phyloP scores from a whole-genome alignment of 2,113 vertebrate genomes.

The Siphamia tubifer region DNA sequence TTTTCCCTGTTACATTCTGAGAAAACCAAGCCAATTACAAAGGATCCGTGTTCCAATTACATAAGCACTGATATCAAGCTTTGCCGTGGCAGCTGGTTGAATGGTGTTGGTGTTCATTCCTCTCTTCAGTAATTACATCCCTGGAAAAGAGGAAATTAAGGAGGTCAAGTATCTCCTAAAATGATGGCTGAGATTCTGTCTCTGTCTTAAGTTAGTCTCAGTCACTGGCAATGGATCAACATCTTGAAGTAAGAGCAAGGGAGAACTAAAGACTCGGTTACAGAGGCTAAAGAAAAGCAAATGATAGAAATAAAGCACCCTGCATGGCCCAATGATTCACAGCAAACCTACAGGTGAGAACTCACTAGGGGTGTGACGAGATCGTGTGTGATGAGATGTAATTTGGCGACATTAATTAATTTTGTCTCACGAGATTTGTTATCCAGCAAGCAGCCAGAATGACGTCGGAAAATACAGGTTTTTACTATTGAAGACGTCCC shows the following conservation, averaged over 20 bases:
- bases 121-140: conserved; percentile 30
- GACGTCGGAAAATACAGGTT: too few species aligned
- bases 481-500: too few species aligned
- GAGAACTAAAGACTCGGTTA: background rate
- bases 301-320: background rate
- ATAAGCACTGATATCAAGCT: conserved; percentile 54
- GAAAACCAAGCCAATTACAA: conserved; percentile 51
- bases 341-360: too few species aligned
- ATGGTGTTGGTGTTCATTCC: conserved; percentile 26
- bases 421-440: too few species aligned
- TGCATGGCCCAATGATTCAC: background rate
- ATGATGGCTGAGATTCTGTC: background rate
- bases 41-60: conserved; percentile 34
- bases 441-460: too few species aligned
- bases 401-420: too few species aligned
- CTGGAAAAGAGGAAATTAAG: conserved; percentile 36
- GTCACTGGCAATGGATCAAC: background rate
- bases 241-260: background rate
- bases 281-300: background rate
- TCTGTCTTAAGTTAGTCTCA: background rate
- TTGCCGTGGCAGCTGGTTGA: conserved; percentile 39
- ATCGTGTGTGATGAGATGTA: too few species aligned
- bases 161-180: conserved; percentile 48
- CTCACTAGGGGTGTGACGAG: too few species aligned
- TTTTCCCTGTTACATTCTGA: conserved; percentile 16